Evolutionary conservation across 2,797 vertebrate species (phyloP).

Genomic region (Potorous gilbertii): DNA sequence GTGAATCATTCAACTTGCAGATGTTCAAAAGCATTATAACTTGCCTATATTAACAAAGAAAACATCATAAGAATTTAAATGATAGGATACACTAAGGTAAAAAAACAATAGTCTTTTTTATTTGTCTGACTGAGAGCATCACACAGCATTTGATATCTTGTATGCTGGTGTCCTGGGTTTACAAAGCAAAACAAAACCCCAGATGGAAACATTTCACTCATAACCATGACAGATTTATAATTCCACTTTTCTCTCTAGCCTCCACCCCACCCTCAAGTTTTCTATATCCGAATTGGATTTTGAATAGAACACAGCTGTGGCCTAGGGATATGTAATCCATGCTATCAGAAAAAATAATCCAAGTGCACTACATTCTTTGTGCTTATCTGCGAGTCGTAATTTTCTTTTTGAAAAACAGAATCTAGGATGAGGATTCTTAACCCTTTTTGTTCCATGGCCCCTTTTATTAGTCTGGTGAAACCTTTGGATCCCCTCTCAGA

Average conservation of each 20-base stretch:
- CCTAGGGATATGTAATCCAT: background rate
- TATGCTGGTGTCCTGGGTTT: background rate
- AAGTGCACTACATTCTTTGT: background rate
- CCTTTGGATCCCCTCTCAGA: background rate
- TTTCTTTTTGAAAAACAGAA: constrained; percentile 45
- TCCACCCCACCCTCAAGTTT: background rate
- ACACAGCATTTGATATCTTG: constrained; percentile 3
- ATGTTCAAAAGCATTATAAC: background rate
- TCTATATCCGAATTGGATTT: background rate
- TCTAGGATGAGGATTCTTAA: background rate
- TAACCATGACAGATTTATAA: constrained; percentile 30
- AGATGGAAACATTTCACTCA: constrained; percentile 7
- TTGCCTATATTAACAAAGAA: background rate
- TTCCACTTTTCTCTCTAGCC: background rate
- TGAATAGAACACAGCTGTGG: constrained; percentile 5
- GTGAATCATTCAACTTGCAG: background rate
- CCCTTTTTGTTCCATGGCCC: background rate
- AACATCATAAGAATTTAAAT: background rate
- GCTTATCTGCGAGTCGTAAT: constrained; percentile 29
- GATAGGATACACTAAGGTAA: background rate
- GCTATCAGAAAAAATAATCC: constrained; percentile 9
- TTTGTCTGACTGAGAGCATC: constrained; percentile 2
- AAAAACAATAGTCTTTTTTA: background rate
- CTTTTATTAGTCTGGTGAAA: background rate
- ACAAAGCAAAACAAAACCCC: background rate